Percentiles rank a stretch among this genome's conserved stretches.
Conservation (phyloP, 2,888 invertebrate genomes). For the Tethea ocularis region DNA sequence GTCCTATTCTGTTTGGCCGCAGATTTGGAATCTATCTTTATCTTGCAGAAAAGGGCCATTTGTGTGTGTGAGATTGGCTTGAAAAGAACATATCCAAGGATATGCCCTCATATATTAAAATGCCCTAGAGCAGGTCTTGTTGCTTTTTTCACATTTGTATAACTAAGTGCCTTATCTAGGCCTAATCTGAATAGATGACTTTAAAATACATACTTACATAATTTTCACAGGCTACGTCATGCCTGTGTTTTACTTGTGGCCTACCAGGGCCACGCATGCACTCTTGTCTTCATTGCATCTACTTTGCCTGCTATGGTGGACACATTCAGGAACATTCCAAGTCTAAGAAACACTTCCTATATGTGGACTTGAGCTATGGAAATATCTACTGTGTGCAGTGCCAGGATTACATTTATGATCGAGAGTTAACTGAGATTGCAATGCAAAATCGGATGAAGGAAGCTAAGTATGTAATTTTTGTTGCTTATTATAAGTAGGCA, state of each 20-base stretch:
- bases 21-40: too few species aligned
- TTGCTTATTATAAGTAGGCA: too few species aligned
- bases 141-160: too few species aligned
- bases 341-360: slow-evolving; percentile 91
- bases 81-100: too few species aligned
- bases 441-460: slow-evolving; percentile 80
- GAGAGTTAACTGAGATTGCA: slow-evolving; percentile 85
- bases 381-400: slow-evolving; percentile 95
- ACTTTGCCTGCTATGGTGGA: slow-evolving; percentile 94
- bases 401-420: slow-evolving; percentile 95
- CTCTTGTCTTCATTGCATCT: slow-evolving; percentile 95
- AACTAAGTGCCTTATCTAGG: too few species aligned
- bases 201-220: neutral
- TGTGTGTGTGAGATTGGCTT: too few species aligned
- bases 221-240: slow-evolving; percentile 87
- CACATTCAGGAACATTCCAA: slow-evolving; percentile 95
- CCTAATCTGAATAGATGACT: too few species aligned
- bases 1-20: too few species aligned
- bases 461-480: slow-evolving; percentile 72
- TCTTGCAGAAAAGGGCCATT: too few species aligned
- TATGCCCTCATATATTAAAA: too few species aligned
- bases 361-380: slow-evolving; percentile 94
- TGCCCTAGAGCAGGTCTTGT: too few species aligned
- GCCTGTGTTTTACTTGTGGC: slow-evolving; percentile 92
- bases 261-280: slow-evolving; percentile 91